Evolutionary conservation across 2,797 vertebrate species (phyloP), one percentile per base, ranked within the genome.

Genomic region (Vireo griseus): DNA sequence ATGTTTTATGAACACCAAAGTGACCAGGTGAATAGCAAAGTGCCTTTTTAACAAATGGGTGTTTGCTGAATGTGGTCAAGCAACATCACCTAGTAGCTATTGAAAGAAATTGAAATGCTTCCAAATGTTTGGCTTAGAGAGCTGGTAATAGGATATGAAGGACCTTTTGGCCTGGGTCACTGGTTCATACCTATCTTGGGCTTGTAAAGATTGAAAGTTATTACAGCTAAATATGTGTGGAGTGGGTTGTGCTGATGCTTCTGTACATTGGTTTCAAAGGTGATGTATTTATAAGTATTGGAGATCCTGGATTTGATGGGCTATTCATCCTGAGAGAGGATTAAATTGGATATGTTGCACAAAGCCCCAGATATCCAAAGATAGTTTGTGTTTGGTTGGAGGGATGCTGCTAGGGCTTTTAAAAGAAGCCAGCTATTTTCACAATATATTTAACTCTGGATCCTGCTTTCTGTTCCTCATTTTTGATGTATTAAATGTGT

Each of bases 1-100:
- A 91, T 99, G 99, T 95, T 98, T 99, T 86, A 99, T 99, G 98
- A 99, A 99, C 97, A 97, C 98, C 92, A 99, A 97, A 94, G 98
- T 99, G 95, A 99, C 99, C 93, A 99, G 99, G 99, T 99, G 97
- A 97, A 42, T 61, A 29, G 22, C 11, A 21, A 75, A 88, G 40
- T 69, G 16, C 29, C 58, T 65, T 68, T 40, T 71, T 42, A 68
- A 83, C 29, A 72, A 57, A 20, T 24, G 18, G 13, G 4, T 54
- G 55, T 84, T 89, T 75, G 28, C 39, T 88, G 31, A 40, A 16
- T 83, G 51, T 51, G 37, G 66, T 66, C 61, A 44, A 81, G 51
- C 58, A 91, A 35, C 55, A 52, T 84, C 55, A 52, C 29, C 40
- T 44, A 24, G 19, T 26, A 89, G 42, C 51, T 78, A 19, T 21